These are phyloP conservation scores for Peribatodes rhomboidaria DNA, from an alignment of 2,888 invertebrate genomes.

Conservation along the genomic window DNA sequence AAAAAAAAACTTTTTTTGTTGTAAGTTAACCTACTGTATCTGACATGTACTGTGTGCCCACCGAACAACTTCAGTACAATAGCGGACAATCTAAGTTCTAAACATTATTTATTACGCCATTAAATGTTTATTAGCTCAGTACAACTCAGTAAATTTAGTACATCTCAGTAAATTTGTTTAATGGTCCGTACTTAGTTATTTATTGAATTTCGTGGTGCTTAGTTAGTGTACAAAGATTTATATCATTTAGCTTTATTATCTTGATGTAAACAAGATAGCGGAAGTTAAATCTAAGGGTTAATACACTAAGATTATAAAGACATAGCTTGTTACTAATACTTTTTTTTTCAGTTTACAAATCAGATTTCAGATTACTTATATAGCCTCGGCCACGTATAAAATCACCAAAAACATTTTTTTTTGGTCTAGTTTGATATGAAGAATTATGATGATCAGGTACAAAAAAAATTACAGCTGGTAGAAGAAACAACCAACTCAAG, in stretches of 20 bases:
- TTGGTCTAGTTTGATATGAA: no score
- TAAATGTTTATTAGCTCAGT: constrained; percentile 36
- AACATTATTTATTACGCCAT: constrained; percentile 41
- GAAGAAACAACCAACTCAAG: no score
- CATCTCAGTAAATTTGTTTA: constrained; percentile 37
- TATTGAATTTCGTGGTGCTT: constrained; percentile 25
- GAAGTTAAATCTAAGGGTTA: no score
- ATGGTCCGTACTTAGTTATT: constrained; percentile 33
- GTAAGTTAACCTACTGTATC: constrained; percentile 15
- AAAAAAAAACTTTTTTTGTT: no score
- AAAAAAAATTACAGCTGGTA: no score
- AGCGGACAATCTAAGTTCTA: constrained; percentile 47
- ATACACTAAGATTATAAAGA: no score
- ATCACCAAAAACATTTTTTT: no score
- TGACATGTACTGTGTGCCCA: constrained; percentile 14
- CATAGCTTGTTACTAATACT: no score
- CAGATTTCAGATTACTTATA: no score
- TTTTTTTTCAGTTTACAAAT: no score
- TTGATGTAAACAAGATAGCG: not conserved
- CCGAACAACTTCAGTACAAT: constrained; percentile 49
- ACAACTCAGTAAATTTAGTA: constrained; percentile 30
- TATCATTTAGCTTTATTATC: constrained; percentile 5
- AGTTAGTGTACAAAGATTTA: constrained; percentile 17
- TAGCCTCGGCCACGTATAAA: no score
- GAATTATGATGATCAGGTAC: no score